Evolutionary conservation across 2,888 invertebrate genomes (phyloP), one percentile per base, ranked within the genome.

Genomic region (Terebella lapidaria): DNA sequence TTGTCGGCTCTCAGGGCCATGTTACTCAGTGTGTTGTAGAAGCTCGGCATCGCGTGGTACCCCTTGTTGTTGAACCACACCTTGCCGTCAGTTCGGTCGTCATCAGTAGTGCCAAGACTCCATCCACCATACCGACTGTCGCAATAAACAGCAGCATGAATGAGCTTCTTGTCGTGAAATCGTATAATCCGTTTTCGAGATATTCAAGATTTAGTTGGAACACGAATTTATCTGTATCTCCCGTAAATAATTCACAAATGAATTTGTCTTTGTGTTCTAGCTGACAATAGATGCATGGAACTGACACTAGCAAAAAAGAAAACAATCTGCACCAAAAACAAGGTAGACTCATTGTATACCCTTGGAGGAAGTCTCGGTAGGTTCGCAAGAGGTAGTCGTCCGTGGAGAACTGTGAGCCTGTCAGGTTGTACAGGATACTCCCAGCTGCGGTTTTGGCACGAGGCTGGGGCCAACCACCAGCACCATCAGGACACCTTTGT

Each of bases 21-120:
- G 68, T 83, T 83, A 68, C 79, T 80, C 54, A 90, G 80, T 0
- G 87, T 86, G 77, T 88, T 90, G 63, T 91, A 77, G 82, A 87
- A 89, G 0, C 88, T 82, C 0, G 91, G 87, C 74, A 89, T 82
- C 0, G 92, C 85, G 74, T 89, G 87, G 84, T 90, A 90, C 0
- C 91, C 92, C 78, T 91, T 91, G 81, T 93, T 94, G 83, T 93
- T 90, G 82, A 88, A 94, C 93, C 93, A 94, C 27, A 91, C 87
- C 83, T 20, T 47, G 22, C 29, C 54, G n/a, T 46, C 25, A 10
- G 25, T 28, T 10, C 5, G 4, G 3, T 53, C 20, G 52, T 52
- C 30, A 20, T 52, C 52, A 20, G n/a, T 30, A 2, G 3, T 18
- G 24, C 10, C 22, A 29, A 58, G 54, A 18, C 3, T 25, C 53